Base-by-base conservation (phyloP, 2,797 vertebrate genomes). In the Trichosurus vulpecula region DNA sequence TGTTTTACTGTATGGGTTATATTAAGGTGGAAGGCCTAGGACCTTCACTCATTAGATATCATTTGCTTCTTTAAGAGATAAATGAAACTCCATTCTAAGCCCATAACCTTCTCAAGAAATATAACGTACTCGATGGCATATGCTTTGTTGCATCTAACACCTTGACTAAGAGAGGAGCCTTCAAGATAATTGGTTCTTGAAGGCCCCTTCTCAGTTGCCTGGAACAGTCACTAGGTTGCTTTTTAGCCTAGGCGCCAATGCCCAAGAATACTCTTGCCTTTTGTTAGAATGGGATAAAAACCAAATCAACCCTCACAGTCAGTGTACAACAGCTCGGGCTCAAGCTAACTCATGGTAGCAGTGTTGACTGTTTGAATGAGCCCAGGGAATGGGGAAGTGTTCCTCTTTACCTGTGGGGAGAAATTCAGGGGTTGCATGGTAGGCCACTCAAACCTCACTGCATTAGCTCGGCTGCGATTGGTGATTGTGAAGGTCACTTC, bases 391-490 rank as follows among this genome's bases (percentile, higher is more conserved):
- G 93, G 52, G 54, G 95, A 92, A 94, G n/a, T 2, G 0, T 16
- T 54, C 66, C 29, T 0, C 29, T 97, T 97, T 98, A 99, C 99
- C 99, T 99, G 98, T 14, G 99, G 99, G 54, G 99, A 99, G 98
- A 99, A 99, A 66, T 91, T 94, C 81, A 99, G 54, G 0, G 99
- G 97, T 0, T 96, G 3, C 0, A 96, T 93, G 29, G 97, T 11
- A 2, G 98, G 99, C 99, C 99, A 99, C 97, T 99, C 98, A 54
- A 99, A 99, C 94, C 98, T 98, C 97, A 99, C 95, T 12, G 96
- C 98, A 2, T 99, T 98, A 1, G 47, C 95, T 66, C 61, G 97
- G 98, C 99, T 99, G 98, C 98, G 99, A 94, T 99, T 99, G 95
- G 98, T 99, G 98, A 99, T 97, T 0, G 99, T 99, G 97, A 99